Percentiles rank a stretch among this genome's conserved stretches.
phyloP scores from a whole-genome alignment of 1,140 invertebrate genomes.

The Magallana gigas region DNA sequence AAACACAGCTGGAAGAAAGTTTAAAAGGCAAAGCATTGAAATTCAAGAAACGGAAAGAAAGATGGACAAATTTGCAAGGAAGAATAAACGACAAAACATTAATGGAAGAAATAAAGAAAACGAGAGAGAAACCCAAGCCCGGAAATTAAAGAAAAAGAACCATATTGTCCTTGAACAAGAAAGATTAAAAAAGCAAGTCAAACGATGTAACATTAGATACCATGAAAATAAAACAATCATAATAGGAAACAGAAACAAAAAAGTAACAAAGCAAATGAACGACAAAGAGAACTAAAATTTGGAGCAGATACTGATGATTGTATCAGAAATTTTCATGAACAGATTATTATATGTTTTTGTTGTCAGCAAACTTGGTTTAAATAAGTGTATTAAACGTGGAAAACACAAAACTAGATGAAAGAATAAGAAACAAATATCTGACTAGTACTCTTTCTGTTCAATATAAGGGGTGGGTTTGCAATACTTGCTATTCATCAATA shows the following conservation, averaged over 20 bases:
- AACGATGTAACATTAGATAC: too few species aligned
- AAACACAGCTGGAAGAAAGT: background rate
- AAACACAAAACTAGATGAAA: background rate
- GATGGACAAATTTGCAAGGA: background rate
- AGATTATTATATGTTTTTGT: constrained; percentile 39
- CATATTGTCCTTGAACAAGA: background rate
- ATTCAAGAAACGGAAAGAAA: background rate
- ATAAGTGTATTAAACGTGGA: background rate
- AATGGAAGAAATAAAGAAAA: background rate
- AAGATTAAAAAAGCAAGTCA: constrained; percentile 6
- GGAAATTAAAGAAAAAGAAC: background rate
- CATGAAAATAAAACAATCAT: constrained; percentile 17
- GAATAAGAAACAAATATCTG: background rate
- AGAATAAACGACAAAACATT: background rate
- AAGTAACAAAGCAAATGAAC: constrained; percentile 14
- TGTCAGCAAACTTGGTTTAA: constrained; percentile 47
- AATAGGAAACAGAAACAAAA: background rate
- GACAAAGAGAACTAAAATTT: constrained; percentile 13
- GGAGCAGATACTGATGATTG: background rate
- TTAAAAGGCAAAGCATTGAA: background rate
- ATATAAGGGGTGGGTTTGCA: constrained; percentile 42
- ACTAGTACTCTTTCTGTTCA: constrained; percentile 31
- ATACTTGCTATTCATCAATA: constrained; percentile 10
- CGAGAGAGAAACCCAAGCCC: background rate
- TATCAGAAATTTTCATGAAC: constrained; percentile 41